phyloP scores from a whole-genome alignment of 2,888 invertebrate genomes.

The Panopea generosa region DNA sequence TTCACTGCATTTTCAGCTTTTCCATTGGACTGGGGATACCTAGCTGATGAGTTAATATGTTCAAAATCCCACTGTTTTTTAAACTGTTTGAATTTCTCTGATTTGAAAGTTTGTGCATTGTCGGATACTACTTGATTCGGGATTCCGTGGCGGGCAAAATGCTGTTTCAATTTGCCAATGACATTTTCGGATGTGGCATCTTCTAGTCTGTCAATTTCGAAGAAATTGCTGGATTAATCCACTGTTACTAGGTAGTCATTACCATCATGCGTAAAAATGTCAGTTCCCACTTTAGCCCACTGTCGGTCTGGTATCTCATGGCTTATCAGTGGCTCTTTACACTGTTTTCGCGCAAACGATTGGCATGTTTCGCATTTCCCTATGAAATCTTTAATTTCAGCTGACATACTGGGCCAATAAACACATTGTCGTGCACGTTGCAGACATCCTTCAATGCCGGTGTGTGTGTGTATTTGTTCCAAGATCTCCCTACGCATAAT shows the following conservation, averaged over 20 bases:
- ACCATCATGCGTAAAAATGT: slow-evolving; percentile 48
- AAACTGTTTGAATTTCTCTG: too few species aligned
- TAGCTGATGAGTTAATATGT: too few species aligned
- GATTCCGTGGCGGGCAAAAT: slow-evolving; percentile 33
- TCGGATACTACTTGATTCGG: slow-evolving; percentile 21
- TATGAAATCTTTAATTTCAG: slow-evolving; percentile 30
- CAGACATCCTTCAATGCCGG: slow-evolving; percentile 32
- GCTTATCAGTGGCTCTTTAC: slow-evolving; percentile 39
- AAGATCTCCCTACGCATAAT: slow-evolving; percentile 37
- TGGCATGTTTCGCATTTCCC: slow-evolving; percentile 40
- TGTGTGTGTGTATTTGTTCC: slow-evolving; percentile 35
- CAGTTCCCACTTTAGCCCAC: slow-evolving; percentile 49
- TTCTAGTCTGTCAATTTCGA: too few species aligned
- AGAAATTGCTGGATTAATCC: slow-evolving; percentile 47
- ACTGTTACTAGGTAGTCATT: slow-evolving; percentile 45
- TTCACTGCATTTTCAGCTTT: too few species aligned
- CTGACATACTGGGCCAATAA: slow-evolving; percentile 41
- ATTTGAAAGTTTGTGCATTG: too few species aligned
- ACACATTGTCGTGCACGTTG: slow-evolving; percentile 33
- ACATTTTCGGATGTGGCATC: slow-evolving; percentile 18
- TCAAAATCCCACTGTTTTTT: too few species aligned
- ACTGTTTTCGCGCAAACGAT: slow-evolving; percentile 20
- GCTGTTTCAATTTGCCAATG: slow-evolving; percentile 43
- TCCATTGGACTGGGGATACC: too few species aligned
- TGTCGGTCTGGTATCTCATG: slow-evolving; percentile 48